These are phyloP conservation scores for Macrosoma leucophasiata DNA, from an alignment of 2,888 invertebrate species.

Conservation along the genomic window DNA sequence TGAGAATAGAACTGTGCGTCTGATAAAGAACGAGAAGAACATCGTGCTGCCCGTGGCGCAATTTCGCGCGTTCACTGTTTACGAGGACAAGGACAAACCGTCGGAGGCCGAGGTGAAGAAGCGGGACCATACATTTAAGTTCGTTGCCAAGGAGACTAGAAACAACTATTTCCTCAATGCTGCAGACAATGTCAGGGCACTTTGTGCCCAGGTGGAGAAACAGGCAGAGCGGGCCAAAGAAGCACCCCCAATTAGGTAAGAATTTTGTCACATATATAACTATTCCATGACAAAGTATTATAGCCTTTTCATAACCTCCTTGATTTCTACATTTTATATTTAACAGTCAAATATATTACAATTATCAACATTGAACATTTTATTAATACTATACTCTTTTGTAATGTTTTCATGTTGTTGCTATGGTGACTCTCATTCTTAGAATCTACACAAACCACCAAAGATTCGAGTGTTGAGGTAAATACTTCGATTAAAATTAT, in stretches of 20 bases:
- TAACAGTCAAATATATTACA: no score
- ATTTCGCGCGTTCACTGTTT: slow-evolving; percentile 85
- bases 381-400: no score
- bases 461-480: no score
- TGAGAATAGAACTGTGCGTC: slow-evolving; percentile 62
- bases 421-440: no score
- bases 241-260: slow-evolving; percentile 41
- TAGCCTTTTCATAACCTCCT: no score
- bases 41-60: slow-evolving; percentile 79
- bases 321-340: no score
- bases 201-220: slow-evolving; percentile 54
- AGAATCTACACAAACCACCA: no score
- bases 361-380: no score
- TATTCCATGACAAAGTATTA: no score
- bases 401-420: no score
- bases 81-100: slow-evolving; percentile 78
- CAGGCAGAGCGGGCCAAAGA: slow-evolving; percentile 52
- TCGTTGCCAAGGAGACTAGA: slow-evolving; percentile 53
- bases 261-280: no score
- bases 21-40: slow-evolving; percentile 68
- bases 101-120: slow-evolving; percentile 62
- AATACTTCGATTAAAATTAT: no score
- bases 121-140: slow-evolving; percentile 62
- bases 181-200: slow-evolving; percentile 50
- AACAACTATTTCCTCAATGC: slow-evolving; percentile 51